phyloP scores from a whole-genome alignment of 2,888 invertebrate species.

The Hirtodrosophila cameraria region DNA sequence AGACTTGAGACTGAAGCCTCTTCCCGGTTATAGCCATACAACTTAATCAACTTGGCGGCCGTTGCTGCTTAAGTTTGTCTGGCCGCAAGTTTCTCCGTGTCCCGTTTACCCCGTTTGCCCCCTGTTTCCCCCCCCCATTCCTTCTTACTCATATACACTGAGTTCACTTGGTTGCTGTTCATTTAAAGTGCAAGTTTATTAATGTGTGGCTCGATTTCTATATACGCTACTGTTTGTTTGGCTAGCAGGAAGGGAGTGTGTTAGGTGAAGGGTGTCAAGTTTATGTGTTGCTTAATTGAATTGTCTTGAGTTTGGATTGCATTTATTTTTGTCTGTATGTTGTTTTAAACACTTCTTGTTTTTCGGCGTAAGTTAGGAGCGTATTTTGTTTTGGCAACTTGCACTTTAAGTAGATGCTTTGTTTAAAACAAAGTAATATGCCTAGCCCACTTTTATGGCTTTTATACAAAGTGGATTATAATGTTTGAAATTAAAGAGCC shows the following conservation, averaged over 20 bases:
- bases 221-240: not conserved
- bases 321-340: slow-evolving; percentile 38
- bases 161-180: slow-evolving; percentile 52
- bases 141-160: slow-evolving; percentile 12
- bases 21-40: slow-evolving; percentile 58
- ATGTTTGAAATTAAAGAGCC: slow-evolving; percentile 48
- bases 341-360: slow-evolving; percentile 24
- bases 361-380: slow-evolving; percentile 7
- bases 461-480: slow-evolving; percentile 57
- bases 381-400: slow-evolving; percentile 9
- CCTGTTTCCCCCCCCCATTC: not conserved
- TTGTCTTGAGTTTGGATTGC: slow-evolving; percentile 59
- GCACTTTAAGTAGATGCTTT: not conserved
- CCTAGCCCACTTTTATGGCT: slow-evolving; percentile 26
- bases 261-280: slow-evolving; percentile 59
- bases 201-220: slow-evolving; percentile 55
- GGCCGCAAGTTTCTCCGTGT: slow-evolving; percentile 46
- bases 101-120: not conserved
- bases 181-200: slow-evolving; percentile 73
- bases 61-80: slow-evolving; percentile 68
- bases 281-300: slow-evolving; percentile 76
- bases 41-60: slow-evolving; percentile 68
- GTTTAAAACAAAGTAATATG: slow-evolving; percentile 5
- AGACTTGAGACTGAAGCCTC: slow-evolving; percentile 54
- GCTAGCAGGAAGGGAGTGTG: not conserved